Evolutionary conservation across 2,888 invertebrate species (phyloP).

Genomic region (Dolichomitus sp.): DNA sequence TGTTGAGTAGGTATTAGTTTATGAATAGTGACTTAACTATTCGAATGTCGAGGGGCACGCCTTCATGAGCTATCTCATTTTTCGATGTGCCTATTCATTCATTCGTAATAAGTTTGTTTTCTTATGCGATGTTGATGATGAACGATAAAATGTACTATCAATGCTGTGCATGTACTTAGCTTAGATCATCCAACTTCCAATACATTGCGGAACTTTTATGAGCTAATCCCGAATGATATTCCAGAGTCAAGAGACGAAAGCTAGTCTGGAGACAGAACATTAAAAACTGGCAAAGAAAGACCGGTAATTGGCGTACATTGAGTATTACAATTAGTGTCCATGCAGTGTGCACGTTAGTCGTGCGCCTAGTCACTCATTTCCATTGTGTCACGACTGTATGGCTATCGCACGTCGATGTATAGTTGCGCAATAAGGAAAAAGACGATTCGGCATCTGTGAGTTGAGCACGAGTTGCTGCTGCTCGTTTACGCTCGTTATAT

Average conservation of each 20-base stretch:
- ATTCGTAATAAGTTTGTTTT: background rate
- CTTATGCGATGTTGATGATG: background rate
- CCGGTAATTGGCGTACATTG: conserved; percentile 46
- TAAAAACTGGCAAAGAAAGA: conserved; percentile 14
- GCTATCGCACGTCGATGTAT: conserved; percentile 19
- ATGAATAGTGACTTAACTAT: background rate
- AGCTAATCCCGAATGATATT: background rate
- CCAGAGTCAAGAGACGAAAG: conserved; percentile 2
- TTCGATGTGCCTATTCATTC: background rate
- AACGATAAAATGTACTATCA: background rate
- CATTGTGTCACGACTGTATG: conserved; percentile 51
- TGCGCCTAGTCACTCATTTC: conserved; percentile 47
- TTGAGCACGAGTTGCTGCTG: conserved; percentile 31
- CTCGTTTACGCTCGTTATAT: conserved; percentile 55
- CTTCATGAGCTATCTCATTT: conserved; percentile 10
- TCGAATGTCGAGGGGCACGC: conserved; percentile 41
- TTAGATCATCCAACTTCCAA: background rate
- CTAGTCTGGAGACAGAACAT: background rate
- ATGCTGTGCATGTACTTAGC: background rate
- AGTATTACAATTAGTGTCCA: conserved; percentile 41
- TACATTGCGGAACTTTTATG: conserved; percentile 4
- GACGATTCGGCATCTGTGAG: conserved; percentile 51
- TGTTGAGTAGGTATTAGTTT: background rate
- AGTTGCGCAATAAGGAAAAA: conserved; percentile 57
- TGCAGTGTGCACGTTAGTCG: conserved; percentile 34